Evolutionary conservation across 1,140 invertebrate genomes (phyloP).

Genomic region (Saccostrea glomerata): DNA sequence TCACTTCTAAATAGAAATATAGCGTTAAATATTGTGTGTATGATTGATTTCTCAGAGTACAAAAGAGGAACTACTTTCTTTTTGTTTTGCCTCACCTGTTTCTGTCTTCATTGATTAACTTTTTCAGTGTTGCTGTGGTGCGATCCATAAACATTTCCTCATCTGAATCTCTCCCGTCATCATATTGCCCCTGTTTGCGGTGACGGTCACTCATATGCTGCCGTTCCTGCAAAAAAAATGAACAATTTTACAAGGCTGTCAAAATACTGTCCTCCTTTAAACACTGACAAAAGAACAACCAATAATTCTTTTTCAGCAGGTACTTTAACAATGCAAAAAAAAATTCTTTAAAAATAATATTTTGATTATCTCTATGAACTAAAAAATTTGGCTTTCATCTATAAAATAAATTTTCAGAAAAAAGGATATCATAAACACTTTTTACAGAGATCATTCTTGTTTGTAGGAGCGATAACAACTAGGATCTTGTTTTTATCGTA

Average conservation of each 20-base stretch:
- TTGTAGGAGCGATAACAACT: too few species aligned
- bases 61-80: neutral
- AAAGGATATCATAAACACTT: too few species aligned
- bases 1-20: conserved; percentile 27
- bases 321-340: neutral
- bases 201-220: neutral
- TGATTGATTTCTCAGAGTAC: neutral
- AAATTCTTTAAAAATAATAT: too few species aligned
- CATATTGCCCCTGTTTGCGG: neutral
- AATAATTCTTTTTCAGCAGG: neutral
- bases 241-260: too few species aligned
- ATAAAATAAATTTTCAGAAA: too few species aligned
- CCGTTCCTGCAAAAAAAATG: neutral
- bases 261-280: neutral
- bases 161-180: neutral
- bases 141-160: conserved; percentile 51
- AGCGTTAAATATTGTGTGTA: neutral
- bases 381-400: too few species aligned
- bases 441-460: too few species aligned
- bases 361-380: too few species aligned
- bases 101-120: conserved; percentile 68
- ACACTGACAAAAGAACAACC: neutral
- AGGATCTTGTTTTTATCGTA: neutral
- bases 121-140: conserved; percentile 67
- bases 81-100: neutral